Evolutionary conservation across 1,140 invertebrate species (phyloP).

Genomic region (Euura lappo): DNA sequence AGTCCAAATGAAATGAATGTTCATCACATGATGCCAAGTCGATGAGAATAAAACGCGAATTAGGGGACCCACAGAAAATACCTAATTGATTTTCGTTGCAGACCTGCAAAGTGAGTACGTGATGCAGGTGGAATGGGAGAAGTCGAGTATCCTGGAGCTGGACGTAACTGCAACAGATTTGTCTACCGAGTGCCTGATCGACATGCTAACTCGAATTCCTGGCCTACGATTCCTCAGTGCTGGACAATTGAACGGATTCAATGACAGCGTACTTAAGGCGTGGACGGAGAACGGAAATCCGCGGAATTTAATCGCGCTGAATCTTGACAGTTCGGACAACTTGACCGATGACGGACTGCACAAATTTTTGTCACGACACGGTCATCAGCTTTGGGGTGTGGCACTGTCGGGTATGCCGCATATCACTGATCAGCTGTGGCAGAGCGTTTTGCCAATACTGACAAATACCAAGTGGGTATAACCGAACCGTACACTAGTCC

Average conservation of each 20-base stretch:
- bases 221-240: slow-evolving; percentile 89
- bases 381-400: slow-evolving; percentile 86
- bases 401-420: slow-evolving; percentile 95
- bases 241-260: slow-evolving; percentile 97
- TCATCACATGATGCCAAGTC: neutral
- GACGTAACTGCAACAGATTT: slow-evolving; percentile 98
- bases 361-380: slow-evolving; percentile 89
- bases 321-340: slow-evolving; percentile 95
- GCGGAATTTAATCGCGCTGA: slow-evolving; percentile 83
- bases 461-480: slow-evolving; percentile 84
- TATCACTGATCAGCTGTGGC: slow-evolving; percentile 97
- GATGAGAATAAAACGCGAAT: neutral
- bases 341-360: slow-evolving; percentile 90
- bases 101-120: slow-evolving; percentile 89
- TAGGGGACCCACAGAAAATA: neutral
- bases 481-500: no score
- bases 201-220: slow-evolving; percentile 89
- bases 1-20: neutral
- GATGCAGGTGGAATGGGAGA: slow-evolving; percentile 97
- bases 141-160: slow-evolving; percentile 90
- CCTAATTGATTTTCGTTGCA: slow-evolving; percentile 47
- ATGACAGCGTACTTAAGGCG: slow-evolving; percentile 88
- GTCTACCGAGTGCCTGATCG: slow-evolving; percentile 90
- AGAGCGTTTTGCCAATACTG: slow-evolving; percentile 86
- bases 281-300: slow-evolving; percentile 91